Percentiles rank a stretch among this genome's conserved stretches.
These are phyloP conservation scores for Leptinotarsa haldemani DNA, from an alignment of 2,888 invertebrate species.

Conservation along the genomic window DNA sequence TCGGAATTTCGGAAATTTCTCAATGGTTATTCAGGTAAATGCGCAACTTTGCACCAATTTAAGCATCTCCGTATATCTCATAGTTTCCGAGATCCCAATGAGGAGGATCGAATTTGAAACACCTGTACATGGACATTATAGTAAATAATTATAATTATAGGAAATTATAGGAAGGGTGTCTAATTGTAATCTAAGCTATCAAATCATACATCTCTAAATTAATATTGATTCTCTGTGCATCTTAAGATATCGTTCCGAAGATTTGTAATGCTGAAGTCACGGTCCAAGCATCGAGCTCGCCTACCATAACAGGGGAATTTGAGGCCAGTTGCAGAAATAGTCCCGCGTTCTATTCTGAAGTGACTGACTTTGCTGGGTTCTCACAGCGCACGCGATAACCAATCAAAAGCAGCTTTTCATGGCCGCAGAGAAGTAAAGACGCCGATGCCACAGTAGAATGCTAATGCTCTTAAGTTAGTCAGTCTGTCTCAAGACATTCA, in stretches of 20 bases:
- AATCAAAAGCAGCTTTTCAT: constrained; percentile 53
- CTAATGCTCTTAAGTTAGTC: constrained; percentile 49
- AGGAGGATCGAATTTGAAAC: no score
- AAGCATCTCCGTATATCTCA: no score
- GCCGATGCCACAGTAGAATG: constrained; percentile 36
- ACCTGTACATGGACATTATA: no score
- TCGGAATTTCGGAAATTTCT: no score
- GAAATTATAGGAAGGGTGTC: no score
- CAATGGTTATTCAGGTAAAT: no score
- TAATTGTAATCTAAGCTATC: no score
- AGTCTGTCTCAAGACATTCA: constrained; percentile 59
- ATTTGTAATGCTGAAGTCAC: constrained; percentile 44
- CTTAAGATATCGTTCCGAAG: constrained; percentile 8
- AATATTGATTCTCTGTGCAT: no score
- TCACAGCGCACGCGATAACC: constrained; percentile 48
- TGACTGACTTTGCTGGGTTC: constrained; percentile 46
- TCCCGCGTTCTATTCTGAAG: constrained; percentile 32
- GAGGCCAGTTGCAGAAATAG: constrained; percentile 42
- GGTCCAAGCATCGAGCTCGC: constrained; percentile 46
- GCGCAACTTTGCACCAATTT: no score
- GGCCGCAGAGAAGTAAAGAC: constrained; percentile 56
- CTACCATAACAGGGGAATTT: constrained; percentile 46
- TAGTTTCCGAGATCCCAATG: no score
- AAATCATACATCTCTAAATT: no score
- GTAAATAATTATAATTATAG: no score